Evolutionary conservation across 2,113 vertebrate species (phyloP).

Genomic region (Galeopterus variegatus): DNA sequence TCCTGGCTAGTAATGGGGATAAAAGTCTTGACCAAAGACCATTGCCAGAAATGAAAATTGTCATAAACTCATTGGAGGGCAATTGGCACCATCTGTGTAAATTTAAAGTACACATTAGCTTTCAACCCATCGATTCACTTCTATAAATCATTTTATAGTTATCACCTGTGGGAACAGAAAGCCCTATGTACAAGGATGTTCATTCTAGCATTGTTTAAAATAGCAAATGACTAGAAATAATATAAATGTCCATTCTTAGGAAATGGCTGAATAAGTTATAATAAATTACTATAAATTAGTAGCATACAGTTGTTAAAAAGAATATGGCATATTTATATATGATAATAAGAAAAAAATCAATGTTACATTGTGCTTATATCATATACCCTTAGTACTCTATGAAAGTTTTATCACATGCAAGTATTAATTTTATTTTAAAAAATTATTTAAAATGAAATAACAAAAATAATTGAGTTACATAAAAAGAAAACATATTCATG

Average conservation of each 20-base stretch:
- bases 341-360: background rate
- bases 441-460: background rate
- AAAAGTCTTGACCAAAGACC: background rate
- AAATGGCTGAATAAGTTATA: background rate
- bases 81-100: background rate
- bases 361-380: background rate
- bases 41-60: slow-evolving; percentile 22
- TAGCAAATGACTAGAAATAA: background rate
- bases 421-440: background rate
- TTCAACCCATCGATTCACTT: background rate
- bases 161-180: background rate
- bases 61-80: background rate
- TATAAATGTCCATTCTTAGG: background rate
- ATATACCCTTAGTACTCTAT: background rate
- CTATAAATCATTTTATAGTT: background rate
- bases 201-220: background rate
- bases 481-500: background rate
- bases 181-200: background rate
- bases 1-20: background rate
- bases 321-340: background rate
- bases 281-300: background rate
- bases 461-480: background rate
- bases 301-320: background rate
- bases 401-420: background rate
- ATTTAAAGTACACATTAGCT: background rate